These are phyloP conservation scores for Cebidichthys violaceus DNA, from an alignment of 2,113 vertebrate species.

Conservation along the genomic window DNA sequence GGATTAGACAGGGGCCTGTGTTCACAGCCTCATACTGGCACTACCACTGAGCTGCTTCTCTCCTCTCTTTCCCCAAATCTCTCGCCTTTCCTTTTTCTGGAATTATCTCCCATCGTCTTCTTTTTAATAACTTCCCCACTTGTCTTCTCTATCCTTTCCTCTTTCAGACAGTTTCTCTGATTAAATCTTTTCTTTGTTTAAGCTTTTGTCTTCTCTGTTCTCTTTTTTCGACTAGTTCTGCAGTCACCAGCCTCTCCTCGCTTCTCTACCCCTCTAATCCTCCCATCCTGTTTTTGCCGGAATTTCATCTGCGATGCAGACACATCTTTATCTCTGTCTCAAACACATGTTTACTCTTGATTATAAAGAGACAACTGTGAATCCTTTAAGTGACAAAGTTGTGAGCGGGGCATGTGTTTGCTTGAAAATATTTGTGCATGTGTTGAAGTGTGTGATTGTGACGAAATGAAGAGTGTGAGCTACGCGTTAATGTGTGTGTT, in stretches of 20 bases:
- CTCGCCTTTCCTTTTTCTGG: conserved; percentile 72
- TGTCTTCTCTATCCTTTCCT: conserved; percentile 68
- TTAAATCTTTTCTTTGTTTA: conserved; percentile 77
- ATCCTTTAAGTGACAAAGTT: conserved; percentile 83
- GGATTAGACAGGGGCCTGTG: conserved; percentile 86
- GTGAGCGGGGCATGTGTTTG: conserved; percentile 80
- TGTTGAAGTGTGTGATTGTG: conserved; percentile 78
- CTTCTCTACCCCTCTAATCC: conserved; percentile 70
- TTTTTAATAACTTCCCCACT: conserved; percentile 76
- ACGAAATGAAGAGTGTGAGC: conserved; percentile 66
- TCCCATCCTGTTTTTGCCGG: conserved; percentile 78
- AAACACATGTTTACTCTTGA: conserved; percentile 83
- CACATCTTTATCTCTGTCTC: conserved; percentile 82
- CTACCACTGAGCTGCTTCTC: conserved; percentile 56
- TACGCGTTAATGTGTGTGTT: conserved; percentile 73
- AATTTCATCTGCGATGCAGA: conserved; percentile 79
- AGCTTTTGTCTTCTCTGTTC: conserved; percentile 69
- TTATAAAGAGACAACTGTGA: conserved; percentile 83
- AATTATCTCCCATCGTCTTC: conserved; percentile 72
- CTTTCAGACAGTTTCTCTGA: conserved; percentile 76
- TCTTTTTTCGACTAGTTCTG: conserved; percentile 56
- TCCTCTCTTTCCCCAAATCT: conserved; percentile 62
- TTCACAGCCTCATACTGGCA: conserved; percentile 82
- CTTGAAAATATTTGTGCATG: conserved; percentile 81
- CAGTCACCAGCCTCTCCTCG: conserved; percentile 61